Evolutionary conservation across 53 echinoderm and acorn worm species (phyloP).

Genomic region (Paracentrotus lividus): DNA sequence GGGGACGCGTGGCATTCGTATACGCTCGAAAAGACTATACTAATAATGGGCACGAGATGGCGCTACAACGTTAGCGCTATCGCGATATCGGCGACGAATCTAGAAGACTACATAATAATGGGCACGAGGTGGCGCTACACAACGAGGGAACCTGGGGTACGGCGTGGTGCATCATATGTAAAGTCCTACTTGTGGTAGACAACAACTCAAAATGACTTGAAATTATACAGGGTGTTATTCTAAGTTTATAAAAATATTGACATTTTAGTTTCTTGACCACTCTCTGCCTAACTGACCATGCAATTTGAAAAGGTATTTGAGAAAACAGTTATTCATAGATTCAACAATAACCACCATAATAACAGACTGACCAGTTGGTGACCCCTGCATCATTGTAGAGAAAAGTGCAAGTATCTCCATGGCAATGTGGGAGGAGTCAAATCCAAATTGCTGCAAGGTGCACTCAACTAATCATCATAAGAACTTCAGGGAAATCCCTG

Average conservation of each 20-base stretch:
- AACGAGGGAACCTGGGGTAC: too few relatives aligned
- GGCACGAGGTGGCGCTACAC: too few relatives aligned
- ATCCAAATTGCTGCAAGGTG: not conserved
- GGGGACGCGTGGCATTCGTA: too few relatives aligned
- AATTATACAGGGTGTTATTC: too few relatives aligned
- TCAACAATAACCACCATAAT: not conserved
- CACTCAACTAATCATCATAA: not conserved
- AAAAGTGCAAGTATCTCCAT: slow-evolving; percentile 25
- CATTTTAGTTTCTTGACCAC: not conserved
- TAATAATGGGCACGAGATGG: too few relatives aligned
- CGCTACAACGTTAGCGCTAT: too few relatives aligned
- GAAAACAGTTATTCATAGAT: not conserved
- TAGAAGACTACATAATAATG: too few relatives aligned
- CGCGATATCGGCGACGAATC: too few relatives aligned
- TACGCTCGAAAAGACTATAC: too few relatives aligned
- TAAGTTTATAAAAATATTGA: not conserved
- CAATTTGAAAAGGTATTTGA: not conserved
- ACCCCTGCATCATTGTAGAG: not conserved
- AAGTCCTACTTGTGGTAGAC: too few relatives aligned
- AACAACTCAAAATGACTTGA: not conserved
- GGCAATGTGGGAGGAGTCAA: not conserved
- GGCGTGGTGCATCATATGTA: too few relatives aligned
- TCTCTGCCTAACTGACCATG: not conserved
- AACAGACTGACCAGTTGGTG: not conserved
- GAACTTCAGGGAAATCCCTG: not conserved